Evolutionary conservation across 2,113 vertebrate genomes (phyloP).

Genomic region (Siniperca chuatsi): DNA sequence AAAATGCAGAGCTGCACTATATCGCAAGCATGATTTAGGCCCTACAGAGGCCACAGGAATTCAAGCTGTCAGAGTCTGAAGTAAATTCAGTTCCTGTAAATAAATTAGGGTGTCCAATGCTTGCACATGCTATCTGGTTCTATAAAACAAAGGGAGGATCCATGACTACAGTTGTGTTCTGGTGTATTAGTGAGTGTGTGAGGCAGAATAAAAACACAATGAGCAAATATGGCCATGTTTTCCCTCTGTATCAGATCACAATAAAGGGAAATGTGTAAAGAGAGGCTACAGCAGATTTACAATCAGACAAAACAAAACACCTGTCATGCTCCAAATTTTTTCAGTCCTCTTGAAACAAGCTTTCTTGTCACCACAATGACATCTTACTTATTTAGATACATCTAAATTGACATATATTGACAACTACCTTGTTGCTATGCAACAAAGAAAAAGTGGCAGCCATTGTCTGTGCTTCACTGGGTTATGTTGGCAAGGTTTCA

Average conservation of each 20-base stretch:
- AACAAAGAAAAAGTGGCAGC: constrained; percentile 19
- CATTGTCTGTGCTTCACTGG: constrained; percentile 7
- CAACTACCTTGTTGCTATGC: constrained; percentile 13
- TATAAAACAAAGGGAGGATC: constrained; percentile 61
- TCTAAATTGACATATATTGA: constrained; percentile 34
- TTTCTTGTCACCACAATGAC: constrained; percentile 8
- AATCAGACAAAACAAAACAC: constrained; percentile 40
- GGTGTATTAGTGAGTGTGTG: constrained; percentile 43
- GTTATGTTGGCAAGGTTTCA: constrained; percentile 27
- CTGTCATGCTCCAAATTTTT: constrained; percentile 24
- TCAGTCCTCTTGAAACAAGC: constrained; percentile 8
- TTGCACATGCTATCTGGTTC: constrained; percentile 66
- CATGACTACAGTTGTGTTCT: constrained; percentile 43
- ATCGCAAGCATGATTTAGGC: constrained; percentile 77
- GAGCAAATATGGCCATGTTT: constrained; percentile 36
- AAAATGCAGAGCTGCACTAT: constrained; percentile 76
- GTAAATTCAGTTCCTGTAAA: constrained; percentile 80
- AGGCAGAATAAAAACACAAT: constrained; percentile 36
- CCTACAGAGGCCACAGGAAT: constrained; percentile 75
- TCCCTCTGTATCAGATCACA: constrained; percentile 35
- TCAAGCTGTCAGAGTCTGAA: constrained; percentile 73
- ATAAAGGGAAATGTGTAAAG: constrained; percentile 19
- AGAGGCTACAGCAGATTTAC: constrained; percentile 19
- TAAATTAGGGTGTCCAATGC: constrained; percentile 67
- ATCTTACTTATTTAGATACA: constrained; percentile 17